Evolutionary conservation across 2,113 vertebrate species (phyloP).

Genomic region (Rhinopithecus roxellana): DNA sequence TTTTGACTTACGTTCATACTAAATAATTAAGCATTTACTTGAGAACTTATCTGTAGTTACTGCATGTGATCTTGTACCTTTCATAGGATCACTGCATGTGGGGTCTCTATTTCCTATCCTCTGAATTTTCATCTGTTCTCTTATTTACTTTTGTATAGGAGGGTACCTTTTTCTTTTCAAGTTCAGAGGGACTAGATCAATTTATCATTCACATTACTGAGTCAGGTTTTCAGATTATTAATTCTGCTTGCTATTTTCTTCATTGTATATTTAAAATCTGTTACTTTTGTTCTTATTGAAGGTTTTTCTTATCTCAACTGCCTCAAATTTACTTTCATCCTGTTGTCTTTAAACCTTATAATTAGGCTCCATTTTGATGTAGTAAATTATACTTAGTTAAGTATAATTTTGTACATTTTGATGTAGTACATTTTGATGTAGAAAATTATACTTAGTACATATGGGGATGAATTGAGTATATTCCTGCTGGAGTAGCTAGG

Average conservation of each 20-base stretch:
- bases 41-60: background rate
- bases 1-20: background rate
- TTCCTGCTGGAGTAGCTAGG: background rate
- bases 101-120: background rate
- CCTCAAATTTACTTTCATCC: background rate
- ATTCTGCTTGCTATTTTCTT: background rate
- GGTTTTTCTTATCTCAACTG: background rate
- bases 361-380: background rate
- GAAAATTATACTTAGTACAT: background rate
- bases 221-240: background rate
- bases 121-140: background rate
- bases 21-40: background rate
- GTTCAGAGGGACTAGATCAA: background rate
- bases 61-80: background rate
- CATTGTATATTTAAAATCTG: background rate
- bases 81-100: background rate
- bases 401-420: background rate
- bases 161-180: background rate
- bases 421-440: background rate
- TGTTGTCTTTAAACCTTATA: background rate
- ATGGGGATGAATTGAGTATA: background rate
- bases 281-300: background rate
- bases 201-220: background rate
- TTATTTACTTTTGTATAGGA: background rate
- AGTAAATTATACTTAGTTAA: background rate